A percentile compares a stretch with the other conserved stretches of the same genome.
These are phyloP conservation scores for Dolichoris vasculosae DNA, from an alignment of 1,140 invertebrate genomes.

Conservation along the genomic window DNA sequence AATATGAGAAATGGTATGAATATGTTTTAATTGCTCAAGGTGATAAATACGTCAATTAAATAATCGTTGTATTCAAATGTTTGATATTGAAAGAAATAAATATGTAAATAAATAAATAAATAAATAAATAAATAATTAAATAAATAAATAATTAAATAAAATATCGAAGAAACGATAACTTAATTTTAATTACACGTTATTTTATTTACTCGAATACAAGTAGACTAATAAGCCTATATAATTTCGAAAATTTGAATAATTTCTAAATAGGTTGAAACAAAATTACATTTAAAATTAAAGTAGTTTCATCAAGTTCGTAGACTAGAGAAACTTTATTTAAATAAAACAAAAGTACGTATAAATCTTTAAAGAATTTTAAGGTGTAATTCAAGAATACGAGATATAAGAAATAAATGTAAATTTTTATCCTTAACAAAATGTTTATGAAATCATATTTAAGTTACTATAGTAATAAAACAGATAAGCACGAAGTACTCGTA, in stretches of 20 bases:
- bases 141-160: neutral
- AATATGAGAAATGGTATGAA: neutral
- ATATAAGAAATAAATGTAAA: neutral
- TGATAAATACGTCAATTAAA: slow-evolving; percentile 6
- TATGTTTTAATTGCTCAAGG: slow-evolving; percentile 11
- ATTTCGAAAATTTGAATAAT: too few relatives aligned
- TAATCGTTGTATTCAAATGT: neutral
- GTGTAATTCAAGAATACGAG: neutral
- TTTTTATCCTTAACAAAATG: neutral
- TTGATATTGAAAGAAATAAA: neutral
- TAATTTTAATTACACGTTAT: neutral
- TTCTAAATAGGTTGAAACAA: too few relatives aligned
- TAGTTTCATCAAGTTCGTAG: neutral
- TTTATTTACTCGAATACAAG: neutral
- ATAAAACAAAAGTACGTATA: neutral
- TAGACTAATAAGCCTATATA: too few relatives aligned
- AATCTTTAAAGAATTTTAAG: neutral
- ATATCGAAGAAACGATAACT: neutral
- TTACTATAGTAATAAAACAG: neutral
- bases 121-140: neutral
- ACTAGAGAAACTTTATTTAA: neutral
- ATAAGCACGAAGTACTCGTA: neutral
- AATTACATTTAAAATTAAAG: too few relatives aligned
- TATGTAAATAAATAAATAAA: too few relatives aligned
- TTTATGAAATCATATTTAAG: neutral